A percentile compares a stretch with the other conserved stretches of the same genome.
These are phyloP conservation scores for Dioctria rufipes DNA, from an alignment of 2,888 invertebrate genomes.

Conservation along the genomic window DNA sequence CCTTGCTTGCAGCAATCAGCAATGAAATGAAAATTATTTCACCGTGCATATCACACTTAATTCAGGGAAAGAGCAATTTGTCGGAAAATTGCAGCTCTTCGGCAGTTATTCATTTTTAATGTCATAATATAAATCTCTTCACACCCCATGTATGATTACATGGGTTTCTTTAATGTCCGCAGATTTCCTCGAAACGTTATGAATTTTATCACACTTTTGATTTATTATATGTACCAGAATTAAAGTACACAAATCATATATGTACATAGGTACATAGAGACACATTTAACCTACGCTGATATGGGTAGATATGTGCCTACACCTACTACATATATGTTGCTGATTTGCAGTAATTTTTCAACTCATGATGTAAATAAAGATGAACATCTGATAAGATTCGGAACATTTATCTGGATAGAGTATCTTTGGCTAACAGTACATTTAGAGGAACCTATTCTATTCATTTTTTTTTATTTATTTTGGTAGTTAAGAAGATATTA, in stretches of 20 bases:
- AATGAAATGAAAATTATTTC: constrained; percentile 9
- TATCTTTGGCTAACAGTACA: too few relatives aligned
- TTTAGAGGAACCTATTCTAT: too few relatives aligned
- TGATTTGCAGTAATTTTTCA: too few relatives aligned
- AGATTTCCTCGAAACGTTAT: constrained; percentile 6
- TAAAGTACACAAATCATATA: not conserved
- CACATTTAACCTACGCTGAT: too few relatives aligned
- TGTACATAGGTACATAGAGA: too few relatives aligned
- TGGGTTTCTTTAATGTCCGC: constrained; percentile 17
- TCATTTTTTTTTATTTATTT: too few relatives aligned
- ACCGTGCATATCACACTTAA: not conserved
- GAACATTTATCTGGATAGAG: too few relatives aligned
- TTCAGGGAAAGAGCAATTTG: constrained; percentile 9
- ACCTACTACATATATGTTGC: too few relatives aligned
- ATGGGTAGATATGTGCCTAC: too few relatives aligned
- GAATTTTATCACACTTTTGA: constrained; percentile 5
- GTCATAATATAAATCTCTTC: constrained; percentile 2
- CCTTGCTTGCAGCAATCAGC: not conserved
- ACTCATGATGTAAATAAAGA: too few relatives aligned
- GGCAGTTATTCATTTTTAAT: constrained; percentile 27
- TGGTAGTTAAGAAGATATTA: too few relatives aligned
- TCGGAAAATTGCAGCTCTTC: constrained; percentile 4
- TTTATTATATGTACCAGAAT: not conserved
- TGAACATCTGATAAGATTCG: too few relatives aligned
- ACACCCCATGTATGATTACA: constrained; percentile 6